A percentile compares a stretch with the other conserved stretches of the same genome.
Evolutionary conservation across 1,140 invertebrate species (phyloP).

Genomic region (Brachionus rotundiformis): DNA sequence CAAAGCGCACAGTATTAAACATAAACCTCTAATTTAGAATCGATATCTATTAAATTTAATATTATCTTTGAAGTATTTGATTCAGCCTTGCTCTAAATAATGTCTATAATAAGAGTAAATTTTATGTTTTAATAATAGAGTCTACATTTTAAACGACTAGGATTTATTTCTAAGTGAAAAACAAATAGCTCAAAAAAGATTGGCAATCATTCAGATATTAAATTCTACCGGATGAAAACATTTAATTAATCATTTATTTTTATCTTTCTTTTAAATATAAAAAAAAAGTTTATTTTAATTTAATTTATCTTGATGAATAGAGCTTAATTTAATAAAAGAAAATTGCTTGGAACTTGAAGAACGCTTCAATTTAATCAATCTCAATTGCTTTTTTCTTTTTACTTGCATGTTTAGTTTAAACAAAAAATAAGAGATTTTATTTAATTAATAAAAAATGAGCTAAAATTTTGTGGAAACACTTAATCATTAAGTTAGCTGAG

Average conservation of each 20-base stretch:
- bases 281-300: background rate
- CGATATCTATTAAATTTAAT: too few relatives aligned
- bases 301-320: background rate
- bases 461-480: background rate
- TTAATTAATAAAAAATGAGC: background rate
- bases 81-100: too few relatives aligned
- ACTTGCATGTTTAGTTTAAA: background rate
- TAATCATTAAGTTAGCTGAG: background rate
- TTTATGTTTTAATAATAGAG: background rate
- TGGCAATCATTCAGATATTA: background rate
- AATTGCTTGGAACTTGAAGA: background rate
- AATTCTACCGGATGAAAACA: background rate
- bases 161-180: background rate
- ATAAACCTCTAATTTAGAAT: too few relatives aligned
- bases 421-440: background rate
- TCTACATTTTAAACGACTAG: too few relatives aligned
- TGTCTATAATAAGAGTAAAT: background rate
- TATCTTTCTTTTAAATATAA: background rate
- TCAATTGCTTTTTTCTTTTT: background rate
- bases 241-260: conserved; percentile 5
- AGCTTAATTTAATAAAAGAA: background rate
- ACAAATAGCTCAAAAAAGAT: background rate
- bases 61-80: too few relatives aligned
- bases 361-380: background rate
- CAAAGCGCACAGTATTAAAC: too few relatives aligned